These are phyloP conservation scores for Troilus luridus DNA, from an alignment of 2,888 invertebrate genomes.

Conservation along the genomic window DNA sequence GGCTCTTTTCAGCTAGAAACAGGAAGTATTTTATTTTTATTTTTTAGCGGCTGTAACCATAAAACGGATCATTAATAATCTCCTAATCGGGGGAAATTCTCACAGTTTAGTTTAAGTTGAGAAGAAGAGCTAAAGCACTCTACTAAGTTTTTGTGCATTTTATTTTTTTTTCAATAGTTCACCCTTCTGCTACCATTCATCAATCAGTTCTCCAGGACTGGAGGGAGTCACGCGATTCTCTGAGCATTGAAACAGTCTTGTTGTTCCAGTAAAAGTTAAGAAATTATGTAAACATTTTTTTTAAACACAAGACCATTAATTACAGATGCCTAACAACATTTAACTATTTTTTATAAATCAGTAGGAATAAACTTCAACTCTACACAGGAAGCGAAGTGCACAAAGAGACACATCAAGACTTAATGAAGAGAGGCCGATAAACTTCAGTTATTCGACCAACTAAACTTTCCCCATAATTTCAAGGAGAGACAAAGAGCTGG, in stretches of 20 bases:
- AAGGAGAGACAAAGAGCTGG: constrained; percentile 50
- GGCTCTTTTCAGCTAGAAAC: constrained; percentile 39
- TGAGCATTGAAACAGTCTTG: neutral
- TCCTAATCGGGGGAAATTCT: constrained; percentile 25
- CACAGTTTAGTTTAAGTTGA: constrained; percentile 44
- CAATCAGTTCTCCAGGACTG: constrained; percentile 43
- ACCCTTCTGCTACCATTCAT: constrained; percentile 41
- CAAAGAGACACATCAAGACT: neutral
- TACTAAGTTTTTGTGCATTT: constrained; percentile 18
- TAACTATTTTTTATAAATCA: neutral
- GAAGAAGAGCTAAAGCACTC: neutral
- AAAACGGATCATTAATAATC: constrained; percentile 57
- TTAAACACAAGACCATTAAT: too few species aligned
- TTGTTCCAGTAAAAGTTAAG: too few species aligned
- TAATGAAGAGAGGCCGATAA: constrained; percentile 36
- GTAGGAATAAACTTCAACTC: neutral
- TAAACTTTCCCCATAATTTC: constrained; percentile 47
- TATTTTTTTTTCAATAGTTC: constrained; percentile 34
- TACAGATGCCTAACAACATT: too few species aligned
- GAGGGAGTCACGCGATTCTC: constrained; percentile 38
- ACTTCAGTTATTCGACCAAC: constrained; percentile 10
- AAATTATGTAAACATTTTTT: too few species aligned
- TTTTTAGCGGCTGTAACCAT: neutral
- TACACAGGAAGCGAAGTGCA: neutral
- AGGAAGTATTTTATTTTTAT: neutral